Conservation (phyloP, 2,888 invertebrate species). For the Oithona nana region DNA sequence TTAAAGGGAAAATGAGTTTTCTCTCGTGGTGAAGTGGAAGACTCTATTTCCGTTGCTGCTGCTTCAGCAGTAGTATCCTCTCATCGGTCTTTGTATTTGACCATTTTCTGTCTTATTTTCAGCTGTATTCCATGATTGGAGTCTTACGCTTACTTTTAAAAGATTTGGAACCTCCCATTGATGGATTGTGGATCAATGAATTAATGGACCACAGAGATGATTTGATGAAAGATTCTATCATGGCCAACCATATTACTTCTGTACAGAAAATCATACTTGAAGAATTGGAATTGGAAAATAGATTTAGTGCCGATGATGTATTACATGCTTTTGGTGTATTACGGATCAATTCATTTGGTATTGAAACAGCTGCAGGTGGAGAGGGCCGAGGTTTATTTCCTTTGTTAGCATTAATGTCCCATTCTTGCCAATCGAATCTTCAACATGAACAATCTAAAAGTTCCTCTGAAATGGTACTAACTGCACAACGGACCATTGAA, state of each 20-base stretch:
- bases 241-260: not conserved
- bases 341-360: conserved; percentile 6
- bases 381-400: conserved; percentile 1
- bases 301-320: not conserved
- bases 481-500: not conserved
- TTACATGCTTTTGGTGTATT: conserved; percentile 11
- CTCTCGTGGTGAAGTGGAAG: not conserved
- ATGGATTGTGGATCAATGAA: not conserved
- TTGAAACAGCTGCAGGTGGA: not conserved
- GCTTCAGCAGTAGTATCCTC: no score
- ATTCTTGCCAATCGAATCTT: conserved; percentile 11
- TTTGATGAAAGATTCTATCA: not conserved
- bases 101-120: no score
- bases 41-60: no score
- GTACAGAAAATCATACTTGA: not conserved
- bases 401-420: conserved; percentile 3
- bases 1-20: not conserved
- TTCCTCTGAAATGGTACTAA: not conserved
- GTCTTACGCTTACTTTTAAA: not conserved
- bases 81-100: no score
- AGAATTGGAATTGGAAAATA: not conserved
- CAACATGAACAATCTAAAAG: not conserved
- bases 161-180: not conserved
- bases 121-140: not conserved
- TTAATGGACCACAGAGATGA: not conserved